Conservation (phyloP, 2,888 invertebrate species). For the Andrena dorsata region DNA sequence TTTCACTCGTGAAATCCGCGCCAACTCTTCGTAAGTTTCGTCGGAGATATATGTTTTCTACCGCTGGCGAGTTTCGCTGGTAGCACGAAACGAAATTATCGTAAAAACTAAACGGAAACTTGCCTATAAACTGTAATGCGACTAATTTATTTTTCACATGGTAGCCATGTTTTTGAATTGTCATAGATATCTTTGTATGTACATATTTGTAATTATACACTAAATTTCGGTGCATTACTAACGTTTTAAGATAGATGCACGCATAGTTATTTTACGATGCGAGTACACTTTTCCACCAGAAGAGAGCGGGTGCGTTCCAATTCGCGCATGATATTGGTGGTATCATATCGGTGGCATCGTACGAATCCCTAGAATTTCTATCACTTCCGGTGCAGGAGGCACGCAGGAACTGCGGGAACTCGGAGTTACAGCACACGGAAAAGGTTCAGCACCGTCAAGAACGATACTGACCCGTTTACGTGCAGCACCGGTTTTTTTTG, state of each 20-base stretch:
- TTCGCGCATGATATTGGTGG: too few species aligned
- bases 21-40: conserved; percentile 39
- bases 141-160: conserved; percentile 71
- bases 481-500: too few species aligned
- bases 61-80: conserved; percentile 8
- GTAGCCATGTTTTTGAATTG: conserved; percentile 75
- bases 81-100: conserved; percentile 38
- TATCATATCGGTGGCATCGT: too few species aligned
- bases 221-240: conserved; percentile 34
- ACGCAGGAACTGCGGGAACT: too few species aligned
- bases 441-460: too few species aligned
- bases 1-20: conserved; percentile 46
- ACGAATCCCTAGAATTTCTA: too few species aligned
- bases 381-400: too few species aligned
- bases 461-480: too few species aligned
- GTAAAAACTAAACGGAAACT: conserved; percentile 63
- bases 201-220: conserved; percentile 49
- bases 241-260: conserved; percentile 36
- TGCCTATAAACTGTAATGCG: conserved; percentile 66
- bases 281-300: conserved; percentile 19
- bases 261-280: conserved; percentile 10
- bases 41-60: conserved; percentile 29
- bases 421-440: too few species aligned
- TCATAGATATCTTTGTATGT: conserved; percentile 61
- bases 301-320: too few species aligned